Evolutionary conservation across 1,140 invertebrate species (phyloP).

Genomic region (Apis dorsata): DNA sequence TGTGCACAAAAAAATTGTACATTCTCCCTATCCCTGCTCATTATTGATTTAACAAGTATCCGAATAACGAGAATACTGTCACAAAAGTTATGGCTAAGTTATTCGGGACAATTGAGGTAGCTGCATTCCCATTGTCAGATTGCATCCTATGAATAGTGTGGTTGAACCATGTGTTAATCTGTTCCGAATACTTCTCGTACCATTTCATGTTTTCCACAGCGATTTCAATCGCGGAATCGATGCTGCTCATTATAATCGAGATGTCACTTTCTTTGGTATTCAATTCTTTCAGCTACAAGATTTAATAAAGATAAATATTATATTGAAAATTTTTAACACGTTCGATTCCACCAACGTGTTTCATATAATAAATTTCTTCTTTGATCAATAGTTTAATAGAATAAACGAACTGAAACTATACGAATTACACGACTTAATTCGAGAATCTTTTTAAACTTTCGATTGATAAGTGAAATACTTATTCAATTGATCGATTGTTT

Average conservation of each 20-base stretch:
- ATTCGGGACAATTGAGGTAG: background rate
- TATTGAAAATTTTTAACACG: background rate
- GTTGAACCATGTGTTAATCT: background rate
- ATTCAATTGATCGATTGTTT: no score
- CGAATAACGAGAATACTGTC: slow-evolving; percentile 8
- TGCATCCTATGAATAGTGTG: accelerated
- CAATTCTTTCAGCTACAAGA: slow-evolving; percentile 46
- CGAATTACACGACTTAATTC: no score
- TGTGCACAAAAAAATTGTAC: background rate
- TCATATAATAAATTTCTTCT: no score
- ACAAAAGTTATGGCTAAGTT: background rate
- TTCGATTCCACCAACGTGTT: no score
- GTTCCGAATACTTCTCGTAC: background rate
- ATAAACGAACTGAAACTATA: no score
- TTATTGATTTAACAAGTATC: background rate
- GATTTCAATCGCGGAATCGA: background rate
- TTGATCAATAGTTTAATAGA: no score
- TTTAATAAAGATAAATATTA: background rate
- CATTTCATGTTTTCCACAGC: slow-evolving; percentile 5
- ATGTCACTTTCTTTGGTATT: background rate
- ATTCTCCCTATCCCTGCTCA: background rate
- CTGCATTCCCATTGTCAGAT: no score
- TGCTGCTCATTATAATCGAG: background rate
- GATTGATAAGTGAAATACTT: no score
- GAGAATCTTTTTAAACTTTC: no score